Evolutionary conservation across 2,113 vertebrate species (phyloP).

Genomic region (Accipiter cooperii): DNA sequence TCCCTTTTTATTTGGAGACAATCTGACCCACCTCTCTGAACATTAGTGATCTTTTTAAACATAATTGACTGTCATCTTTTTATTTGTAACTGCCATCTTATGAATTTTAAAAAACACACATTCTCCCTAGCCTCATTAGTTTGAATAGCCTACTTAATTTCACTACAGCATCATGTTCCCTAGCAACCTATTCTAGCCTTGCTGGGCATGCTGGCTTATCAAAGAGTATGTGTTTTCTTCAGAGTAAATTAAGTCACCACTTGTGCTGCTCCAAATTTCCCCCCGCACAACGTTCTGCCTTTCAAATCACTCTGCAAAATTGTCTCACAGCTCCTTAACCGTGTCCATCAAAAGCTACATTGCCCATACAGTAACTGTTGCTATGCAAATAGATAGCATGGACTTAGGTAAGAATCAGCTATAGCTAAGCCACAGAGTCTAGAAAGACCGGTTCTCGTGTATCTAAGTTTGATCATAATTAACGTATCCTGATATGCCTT

Average conservation of each 20-base stretch:
- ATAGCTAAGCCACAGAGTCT: neutral
- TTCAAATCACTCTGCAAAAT: neutral
- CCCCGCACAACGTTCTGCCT: neutral
- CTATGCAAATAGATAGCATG: neutral
- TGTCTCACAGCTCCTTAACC: neutral
- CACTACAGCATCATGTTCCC: neutral
- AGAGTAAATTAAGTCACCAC: neutral
- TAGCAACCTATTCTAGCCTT: constrained; percentile 25
- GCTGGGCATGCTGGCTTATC: neutral
- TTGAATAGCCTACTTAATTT: constrained; percentile 19
- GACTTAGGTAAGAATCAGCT: neutral
- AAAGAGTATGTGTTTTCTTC: neutral
- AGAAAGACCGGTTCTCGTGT: neutral
- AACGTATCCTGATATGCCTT: neutral
- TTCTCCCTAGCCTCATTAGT: neutral
- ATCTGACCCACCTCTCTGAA: neutral
- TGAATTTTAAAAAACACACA: neutral
- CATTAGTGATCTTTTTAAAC: neutral
- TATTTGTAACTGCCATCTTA: neutral
- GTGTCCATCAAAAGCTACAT: neutral
- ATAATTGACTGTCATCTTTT: neutral
- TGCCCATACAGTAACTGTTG: neutral
- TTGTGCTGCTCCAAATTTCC: neutral
- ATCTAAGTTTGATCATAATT: neutral
- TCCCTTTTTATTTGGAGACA: neutral